Evolutionary conservation across 1,140 invertebrate species (phyloP), one percentile per base, ranked within the genome.

Genomic region (Danaus plexippus): DNA sequence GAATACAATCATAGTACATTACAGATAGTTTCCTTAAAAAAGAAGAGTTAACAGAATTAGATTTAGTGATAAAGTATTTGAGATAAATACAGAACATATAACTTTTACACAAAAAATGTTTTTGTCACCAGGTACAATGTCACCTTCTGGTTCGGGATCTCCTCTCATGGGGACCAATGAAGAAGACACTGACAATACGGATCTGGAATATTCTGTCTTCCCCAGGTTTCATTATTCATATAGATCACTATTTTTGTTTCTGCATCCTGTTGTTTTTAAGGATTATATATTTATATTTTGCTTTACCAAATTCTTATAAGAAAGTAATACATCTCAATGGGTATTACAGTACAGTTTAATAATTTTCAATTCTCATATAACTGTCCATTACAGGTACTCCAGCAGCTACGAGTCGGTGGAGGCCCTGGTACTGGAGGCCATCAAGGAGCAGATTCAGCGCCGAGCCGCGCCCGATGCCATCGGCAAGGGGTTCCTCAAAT

Each of bases 391-490:
- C 61, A 87, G 84, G 47, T 88, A 87, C 57, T 86, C 80, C 0
- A 81, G 73, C 45, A 85, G 75, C 57, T 84, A 85, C 32, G 92
- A 94, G 22, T 88, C 87, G n/a, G 91, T 97, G 8, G 95, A 97
- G 73, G 90, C 90, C 7, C 90, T 95, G 44, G 93, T 98, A 0
- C 74, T 96, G 47, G 96, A 98, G 59, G 91, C 93, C 0, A 93
- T 98, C 1, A 93, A 93, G 66, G 97, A 98, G 61, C 95, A 97
- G 70, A 80, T 98, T 1, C 92, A 92, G 64, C 89, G 95, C 52
- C 88, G 96, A 44, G 95, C 96, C 69, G 92, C 94, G 40, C 91
- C 93, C 48, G 96, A 97, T 73, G 92, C 94, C 32, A 94, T 96
- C 32, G 95, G 95, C 0, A 91, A 95, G 50, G 97, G 97, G 66